Percentiles rank a stretch among this genome's conserved stretches.
phyloP scores from a whole-genome alignment of 37 sponge, comb jelly and placozoan species.

The Oopsacas minuta region DNA sequence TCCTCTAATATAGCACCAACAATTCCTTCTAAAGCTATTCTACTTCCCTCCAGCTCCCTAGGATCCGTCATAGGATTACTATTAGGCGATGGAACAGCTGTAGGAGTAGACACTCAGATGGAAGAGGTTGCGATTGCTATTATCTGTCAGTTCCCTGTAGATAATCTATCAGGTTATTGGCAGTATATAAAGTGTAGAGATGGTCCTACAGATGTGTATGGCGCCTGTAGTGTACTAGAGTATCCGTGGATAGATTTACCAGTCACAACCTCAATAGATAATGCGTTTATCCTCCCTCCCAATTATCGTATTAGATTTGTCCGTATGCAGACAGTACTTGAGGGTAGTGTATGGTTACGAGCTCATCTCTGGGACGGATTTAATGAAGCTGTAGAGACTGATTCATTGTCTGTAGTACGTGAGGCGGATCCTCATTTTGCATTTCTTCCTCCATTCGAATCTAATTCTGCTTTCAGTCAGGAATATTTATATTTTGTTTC shows the following conservation, averaged over 20 bases:
- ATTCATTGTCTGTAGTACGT: background rate
- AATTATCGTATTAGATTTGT: constrained; percentile 46
- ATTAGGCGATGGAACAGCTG: constrained; percentile 28
- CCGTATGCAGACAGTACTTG: constrained; percentile 27
- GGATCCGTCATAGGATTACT: constrained; percentile 31
- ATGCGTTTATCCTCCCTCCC: constrained; percentile 50
- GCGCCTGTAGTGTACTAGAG: constrained; percentile 14
- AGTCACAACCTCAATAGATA: constrained; percentile 23
- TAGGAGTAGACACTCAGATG: constrained; percentile 43
- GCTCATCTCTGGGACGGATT: constrained; percentile 73
- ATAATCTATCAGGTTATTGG: constrained; percentile 37
- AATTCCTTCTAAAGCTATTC: background rate
- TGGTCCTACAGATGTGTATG: background rate
- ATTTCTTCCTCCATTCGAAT: background rate
- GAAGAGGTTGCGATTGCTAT: constrained; percentile 55
- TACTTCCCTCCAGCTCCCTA: constrained; percentile 22
- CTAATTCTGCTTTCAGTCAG: background rate
- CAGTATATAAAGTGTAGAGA: constrained; percentile 39
- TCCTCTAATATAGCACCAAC: constrained; percentile 43
- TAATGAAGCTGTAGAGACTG: constrained; percentile 26
- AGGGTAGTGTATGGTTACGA: constrained; percentile 62
- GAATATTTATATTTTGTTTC: background rate
- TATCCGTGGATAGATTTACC: constrained; percentile 25
- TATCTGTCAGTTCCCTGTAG: constrained; percentile 13
- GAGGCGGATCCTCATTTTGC: background rate